Conservation (phyloP, 2,888 invertebrate genomes). For the Candidula unifasciata region DNA sequence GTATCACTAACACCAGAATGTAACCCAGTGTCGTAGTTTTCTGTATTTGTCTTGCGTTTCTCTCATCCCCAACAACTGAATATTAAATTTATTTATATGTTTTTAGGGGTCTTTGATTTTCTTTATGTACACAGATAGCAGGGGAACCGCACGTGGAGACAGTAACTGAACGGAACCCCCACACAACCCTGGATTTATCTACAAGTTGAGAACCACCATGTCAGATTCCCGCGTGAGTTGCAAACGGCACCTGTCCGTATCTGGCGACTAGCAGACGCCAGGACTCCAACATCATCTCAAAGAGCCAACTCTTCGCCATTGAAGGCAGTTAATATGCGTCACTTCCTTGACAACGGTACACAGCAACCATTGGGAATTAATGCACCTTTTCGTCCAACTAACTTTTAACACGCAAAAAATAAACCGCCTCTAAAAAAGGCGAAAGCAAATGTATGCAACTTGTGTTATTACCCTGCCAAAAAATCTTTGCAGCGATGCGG, state of each 20-base stretch:
- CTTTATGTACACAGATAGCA: no score
- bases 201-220: no score
- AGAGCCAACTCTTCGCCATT: constrained; percentile 1
- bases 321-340: constrained; percentile 37
- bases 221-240: not conserved
- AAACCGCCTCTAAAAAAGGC: not conserved
- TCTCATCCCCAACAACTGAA: no score
- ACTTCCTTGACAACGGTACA: constrained; percentile 20
- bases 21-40: no score
- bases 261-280: constrained; percentile 17
- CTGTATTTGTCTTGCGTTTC: not conserved
- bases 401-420: not conserved
- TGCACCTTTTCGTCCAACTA: constrained; percentile 9
- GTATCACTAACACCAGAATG: no score
- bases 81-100: no score
- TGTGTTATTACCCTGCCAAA: not conserved
- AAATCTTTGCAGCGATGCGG: not conserved
- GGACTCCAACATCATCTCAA: not conserved
- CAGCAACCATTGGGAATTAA: not conserved
- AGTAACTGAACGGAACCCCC: no score
- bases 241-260: constrained; percentile 11
- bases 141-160: no score
- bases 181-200: no score
- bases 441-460: constrained; percentile 7
- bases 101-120: no score